Conservation (phyloP, 2,888 invertebrate genomes). For the Oscheius myriophilus region DNA sequence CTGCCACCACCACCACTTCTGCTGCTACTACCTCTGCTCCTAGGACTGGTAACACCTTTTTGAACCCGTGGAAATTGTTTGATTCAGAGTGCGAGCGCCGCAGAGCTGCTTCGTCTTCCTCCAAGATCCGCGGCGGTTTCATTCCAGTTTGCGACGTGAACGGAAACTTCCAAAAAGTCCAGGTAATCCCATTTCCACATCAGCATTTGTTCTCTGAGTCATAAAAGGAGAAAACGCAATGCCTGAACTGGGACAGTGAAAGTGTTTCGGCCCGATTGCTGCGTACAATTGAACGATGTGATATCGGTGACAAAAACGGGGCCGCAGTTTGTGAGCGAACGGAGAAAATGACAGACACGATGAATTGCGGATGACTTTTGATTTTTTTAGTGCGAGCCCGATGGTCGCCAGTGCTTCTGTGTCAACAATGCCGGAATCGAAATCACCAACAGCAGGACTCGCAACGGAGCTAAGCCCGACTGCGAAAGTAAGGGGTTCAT, state of each 20-base stretch:
- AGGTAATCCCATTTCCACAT: slow-evolving; percentile 32
- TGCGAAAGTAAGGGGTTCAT: slow-evolving; percentile 57
- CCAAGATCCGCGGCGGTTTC: slow-evolving; percentile 71
- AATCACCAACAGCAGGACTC: slow-evolving; percentile 66
- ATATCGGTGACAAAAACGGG: slow-evolving; percentile 17
- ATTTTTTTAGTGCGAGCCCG: slow-evolving; percentile 72
- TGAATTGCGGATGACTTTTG: slow-evolving; percentile 1
- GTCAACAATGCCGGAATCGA: slow-evolving; percentile 70
- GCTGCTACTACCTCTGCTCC: slow-evolving; percentile 34
- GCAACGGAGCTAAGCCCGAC: slow-evolving; percentile 59
- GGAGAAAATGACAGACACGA: not conserved
- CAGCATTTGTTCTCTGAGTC: not conserved
- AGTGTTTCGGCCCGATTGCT: slow-evolving; percentile 22
- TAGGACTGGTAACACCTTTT: not conserved
- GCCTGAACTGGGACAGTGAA: slow-evolving; percentile 28
- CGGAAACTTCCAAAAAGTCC: slow-evolving; percentile 70
- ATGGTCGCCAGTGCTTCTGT: slow-evolving; percentile 73
- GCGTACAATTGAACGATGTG: slow-evolving; percentile 18
- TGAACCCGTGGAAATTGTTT: not conserved
- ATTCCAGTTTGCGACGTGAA: slow-evolving; percentile 72
- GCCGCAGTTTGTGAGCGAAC: slow-evolving; percentile 1
- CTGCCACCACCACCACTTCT: slow-evolving; percentile 31
- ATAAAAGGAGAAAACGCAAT: slow-evolving; percentile 17
- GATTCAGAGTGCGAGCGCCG: slow-evolving; percentile 62
- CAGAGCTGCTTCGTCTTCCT: slow-evolving; percentile 47